Evolutionary conservation across 2,797 vertebrate species (phyloP).

Genomic region (Apogon talboti): DNA sequence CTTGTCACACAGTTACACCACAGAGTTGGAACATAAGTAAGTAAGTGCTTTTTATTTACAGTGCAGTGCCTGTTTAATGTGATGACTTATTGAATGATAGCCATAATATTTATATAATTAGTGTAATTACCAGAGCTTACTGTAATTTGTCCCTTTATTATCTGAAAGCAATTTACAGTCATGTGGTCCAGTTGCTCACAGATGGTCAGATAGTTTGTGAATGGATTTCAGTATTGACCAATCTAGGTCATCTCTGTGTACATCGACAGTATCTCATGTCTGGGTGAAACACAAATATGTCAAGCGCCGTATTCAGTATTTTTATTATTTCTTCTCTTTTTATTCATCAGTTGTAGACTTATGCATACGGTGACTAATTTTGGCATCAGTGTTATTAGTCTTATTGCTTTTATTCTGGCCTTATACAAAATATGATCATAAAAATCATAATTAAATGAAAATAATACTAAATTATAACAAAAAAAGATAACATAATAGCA

Average conservation of each 20-base stretch:
- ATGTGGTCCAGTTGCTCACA: slow-evolving; percentile 16
- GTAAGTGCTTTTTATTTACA: slow-evolving; percentile 50
- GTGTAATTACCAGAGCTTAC: background rate
- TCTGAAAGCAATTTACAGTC: background rate
- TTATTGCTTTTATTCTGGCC: background rate
- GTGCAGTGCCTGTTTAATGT: slow-evolving; percentile 9
- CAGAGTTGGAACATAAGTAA: slow-evolving; percentile 46
- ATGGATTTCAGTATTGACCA: slow-evolving; percentile 38
- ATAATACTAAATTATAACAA: too few species aligned
- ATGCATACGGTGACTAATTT: background rate
- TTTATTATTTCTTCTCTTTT: background rate
- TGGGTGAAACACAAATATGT: background rate
- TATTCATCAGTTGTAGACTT: slow-evolving; percentile 1
- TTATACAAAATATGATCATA: background rate
- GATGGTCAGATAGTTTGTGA: slow-evolving; percentile 11
- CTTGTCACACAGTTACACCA: slow-evolving; percentile 14
- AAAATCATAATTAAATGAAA: background rate
- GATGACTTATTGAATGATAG: background rate
- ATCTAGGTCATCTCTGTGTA: slow-evolving; percentile 52
- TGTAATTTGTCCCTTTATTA: background rate
- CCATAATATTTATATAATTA: background rate
- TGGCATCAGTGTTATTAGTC: slow-evolving; percentile 1
- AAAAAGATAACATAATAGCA: background rate
- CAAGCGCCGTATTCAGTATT: background rate
- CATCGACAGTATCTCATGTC: slow-evolving; percentile 16